Evolutionary conservation across 2,888 invertebrate species (phyloP).

Genomic region (Phaedon cochleariae): DNA sequence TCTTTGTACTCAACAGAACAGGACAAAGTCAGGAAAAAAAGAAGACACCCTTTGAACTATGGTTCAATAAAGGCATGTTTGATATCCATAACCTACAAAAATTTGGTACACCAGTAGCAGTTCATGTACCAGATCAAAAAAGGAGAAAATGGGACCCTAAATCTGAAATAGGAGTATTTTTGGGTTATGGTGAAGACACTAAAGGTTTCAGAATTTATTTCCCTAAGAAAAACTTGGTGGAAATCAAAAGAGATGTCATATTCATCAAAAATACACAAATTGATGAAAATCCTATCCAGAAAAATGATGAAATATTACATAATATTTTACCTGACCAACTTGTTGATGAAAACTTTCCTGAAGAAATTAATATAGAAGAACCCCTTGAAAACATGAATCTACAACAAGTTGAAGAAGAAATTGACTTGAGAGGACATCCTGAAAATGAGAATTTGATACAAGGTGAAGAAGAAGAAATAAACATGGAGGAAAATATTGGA

Average conservation of each 20-base stretch:
- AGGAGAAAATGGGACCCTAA: slow-evolving; percentile 29
- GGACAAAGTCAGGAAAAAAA: slow-evolving; percentile 14
- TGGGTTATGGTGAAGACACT: slow-evolving; percentile 29
- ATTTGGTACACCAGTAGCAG: slow-evolving; percentile 24
- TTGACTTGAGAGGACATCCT: too few species aligned
- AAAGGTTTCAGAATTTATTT: slow-evolving; percentile 35
- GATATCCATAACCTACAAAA: slow-evolving; percentile 18
- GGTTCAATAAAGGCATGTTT: slow-evolving; percentile 20
- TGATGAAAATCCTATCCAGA: background rate
- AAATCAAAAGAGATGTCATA: slow-evolving; percentile 22
- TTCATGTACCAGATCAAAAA: slow-evolving; percentile 27
- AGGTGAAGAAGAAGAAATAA: slow-evolving; percentile 2
- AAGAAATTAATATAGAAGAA: too few species aligned
- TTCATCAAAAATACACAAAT: slow-evolving; percentile 4
- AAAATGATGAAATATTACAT: slow-evolving; percentile 8
- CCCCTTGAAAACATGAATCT: too few species aligned
- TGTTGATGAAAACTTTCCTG: background rate
- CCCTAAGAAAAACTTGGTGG: slow-evolving; percentile 20
- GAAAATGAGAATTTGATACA: too few species aligned
- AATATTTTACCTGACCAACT: slow-evolving; percentile 3
- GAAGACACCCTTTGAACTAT: slow-evolving; percentile 25
- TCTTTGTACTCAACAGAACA: slow-evolving; percentile 40
- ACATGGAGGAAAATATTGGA: slow-evolving; percentile 1
- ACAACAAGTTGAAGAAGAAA: too few species aligned
- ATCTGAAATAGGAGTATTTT: slow-evolving; percentile 17